Base-by-base conservation (phyloP, 1,140 invertebrate genomes). In the Trissolcus basalis region DNA sequence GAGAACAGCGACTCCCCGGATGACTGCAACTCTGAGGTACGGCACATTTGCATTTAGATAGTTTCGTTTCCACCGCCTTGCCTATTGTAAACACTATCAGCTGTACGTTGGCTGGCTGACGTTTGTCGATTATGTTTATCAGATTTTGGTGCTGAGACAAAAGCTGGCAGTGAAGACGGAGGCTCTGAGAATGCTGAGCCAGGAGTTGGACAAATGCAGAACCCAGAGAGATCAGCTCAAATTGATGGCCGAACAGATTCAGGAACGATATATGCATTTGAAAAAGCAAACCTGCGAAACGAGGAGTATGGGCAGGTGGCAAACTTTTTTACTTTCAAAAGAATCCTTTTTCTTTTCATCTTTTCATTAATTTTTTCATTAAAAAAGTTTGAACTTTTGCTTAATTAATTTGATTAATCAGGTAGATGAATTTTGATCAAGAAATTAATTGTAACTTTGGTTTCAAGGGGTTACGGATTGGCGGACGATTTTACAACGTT, bases 131-230 rank as follows among this genome's bases (percentile, higher is more conserved):
- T 49, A 10, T 51, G 60, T 10, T 33, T 32, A 35, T 47, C 15
- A 82, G 56, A 73, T 79, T 43, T 14, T 51, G 8, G 80, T 80
- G 11, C 58, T 87, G 89, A 92, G 90, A 78, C 92, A 92, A 72
- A 95, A 95, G 84, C 84, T 96, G 35, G 92, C 95, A 80, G 93
- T 94, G 80, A 96, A 96, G 87, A 90, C 92, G 41, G 94, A 96
- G 86, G 94, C 94, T 4, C 79, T 96, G 41, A 85, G 92, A 3
- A 94, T 95, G 54, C 86, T 96, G 79, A 94, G 91, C 60, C 91
- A 93, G 80, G 94, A 96, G 81, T 85, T 96, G 45, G 93, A 95
- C 68, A 91, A 94, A 86, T 94, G 93, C 83, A 91, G 92, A 67
- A 91, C 90, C 64, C 94, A 96, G 81, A 86, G 93, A 47, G 94